These are phyloP conservation scores for Hydractinia echinata DNA, from an alignment of 30 jellyfish, hydroid and myxozoan species.

Conservation along the genomic window DNA sequence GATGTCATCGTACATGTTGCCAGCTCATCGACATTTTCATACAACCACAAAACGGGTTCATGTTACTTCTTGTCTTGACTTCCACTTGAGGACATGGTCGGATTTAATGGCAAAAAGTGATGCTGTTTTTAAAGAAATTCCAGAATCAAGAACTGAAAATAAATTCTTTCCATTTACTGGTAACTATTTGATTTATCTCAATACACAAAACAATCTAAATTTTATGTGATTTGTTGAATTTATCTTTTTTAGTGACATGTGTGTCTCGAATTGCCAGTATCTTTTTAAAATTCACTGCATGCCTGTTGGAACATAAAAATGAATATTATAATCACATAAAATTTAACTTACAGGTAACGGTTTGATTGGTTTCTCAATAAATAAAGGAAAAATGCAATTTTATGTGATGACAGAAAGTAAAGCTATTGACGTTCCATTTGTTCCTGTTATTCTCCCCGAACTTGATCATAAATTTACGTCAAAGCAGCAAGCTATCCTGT, in stretches of 20 bases:
- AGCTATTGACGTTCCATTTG: conserved; percentile 41
- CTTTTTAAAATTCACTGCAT: too few species aligned
- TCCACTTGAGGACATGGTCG: conserved; percentile 49
- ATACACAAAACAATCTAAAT: neutral
- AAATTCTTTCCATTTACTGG: conserved; percentile 76
- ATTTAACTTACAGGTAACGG: conserved; percentile 62
- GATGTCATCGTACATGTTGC: conserved; percentile 32
- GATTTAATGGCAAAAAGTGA: conserved; percentile 61
- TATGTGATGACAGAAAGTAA: conserved; percentile 43
- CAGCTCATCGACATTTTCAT: conserved; percentile 46
- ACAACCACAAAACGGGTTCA: neutral
- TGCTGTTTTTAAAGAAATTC: conserved; percentile 69
- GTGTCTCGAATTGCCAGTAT: neutral
- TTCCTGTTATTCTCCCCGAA: conserved; percentile 36
- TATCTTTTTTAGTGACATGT: neutral
- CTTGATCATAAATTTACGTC: conserved; percentile 54
- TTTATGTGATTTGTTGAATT: neutral
- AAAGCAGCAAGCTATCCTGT: conserved; percentile 58
- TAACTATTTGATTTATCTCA: neutral
- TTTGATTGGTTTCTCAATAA: conserved; percentile 46
- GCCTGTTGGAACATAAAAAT: too few species aligned
- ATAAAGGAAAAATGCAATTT: conserved; percentile 30
- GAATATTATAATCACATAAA: neutral
- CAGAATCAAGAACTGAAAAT: conserved; percentile 72
- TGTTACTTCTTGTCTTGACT: conserved; percentile 40